Evolutionary conservation across 2,888 invertebrate species (phyloP).

Genomic region (Hydroisotoma schaefferi): DNA sequence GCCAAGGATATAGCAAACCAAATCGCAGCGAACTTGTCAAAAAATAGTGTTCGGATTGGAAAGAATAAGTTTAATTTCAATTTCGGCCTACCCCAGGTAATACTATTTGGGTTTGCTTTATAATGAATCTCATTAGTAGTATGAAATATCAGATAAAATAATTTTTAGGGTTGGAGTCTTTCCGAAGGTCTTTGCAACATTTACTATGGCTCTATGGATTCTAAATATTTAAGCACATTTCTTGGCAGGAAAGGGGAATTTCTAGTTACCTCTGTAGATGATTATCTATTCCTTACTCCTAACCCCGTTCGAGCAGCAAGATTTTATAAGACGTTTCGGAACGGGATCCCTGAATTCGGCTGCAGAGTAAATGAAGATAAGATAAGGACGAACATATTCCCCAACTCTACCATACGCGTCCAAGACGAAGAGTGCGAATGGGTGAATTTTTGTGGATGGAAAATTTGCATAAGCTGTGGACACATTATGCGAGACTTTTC

Average conservation of each 20-base stretch:
- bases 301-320: constrained; percentile 19
- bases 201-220: constrained; percentile 43
- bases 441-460: constrained; percentile 41
- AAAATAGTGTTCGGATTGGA: constrained; percentile 25
- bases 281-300: constrained; percentile 38
- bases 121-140: constrained; percentile 7
- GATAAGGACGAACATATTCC: constrained; percentile 24
- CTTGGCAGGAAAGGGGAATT: constrained; percentile 24
- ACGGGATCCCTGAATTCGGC: constrained; percentile 17
- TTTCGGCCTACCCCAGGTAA: constrained; percentile 40
- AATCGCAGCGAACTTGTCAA: not conserved
- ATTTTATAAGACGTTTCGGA: constrained; percentile 22
- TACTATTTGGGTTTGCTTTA: not conserved
- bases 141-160: no score
- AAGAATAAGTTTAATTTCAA: constrained; percentile 26
- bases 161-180: constrained; percentile 38
- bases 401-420: not conserved
- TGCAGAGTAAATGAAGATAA: constrained; percentile 29
- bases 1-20: constrained; percentile 5
- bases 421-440: constrained; percentile 7
- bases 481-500: constrained; percentile 38
- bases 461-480: constrained; percentile 35
- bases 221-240: constrained; percentile 21
- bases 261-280: constrained; percentile 39
- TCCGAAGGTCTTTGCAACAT: constrained; percentile 40